Evolutionary conservation across 2,888 invertebrate species (phyloP), one percentile per base, ranked within the genome.

Genomic region (Microctonus aethiopoides): DNA sequence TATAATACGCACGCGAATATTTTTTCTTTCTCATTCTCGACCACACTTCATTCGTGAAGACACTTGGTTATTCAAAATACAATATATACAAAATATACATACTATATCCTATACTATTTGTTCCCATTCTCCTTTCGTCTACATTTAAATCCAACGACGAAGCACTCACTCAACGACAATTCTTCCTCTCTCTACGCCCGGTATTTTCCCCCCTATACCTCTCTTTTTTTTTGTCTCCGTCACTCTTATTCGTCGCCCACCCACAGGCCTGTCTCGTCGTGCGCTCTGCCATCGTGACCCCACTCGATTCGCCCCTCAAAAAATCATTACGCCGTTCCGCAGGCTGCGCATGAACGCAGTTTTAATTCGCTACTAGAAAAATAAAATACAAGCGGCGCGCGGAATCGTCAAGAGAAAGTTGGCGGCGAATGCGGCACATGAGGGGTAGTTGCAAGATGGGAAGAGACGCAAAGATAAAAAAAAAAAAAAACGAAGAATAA

Each of bases 241-340:
- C 75, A 71, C 75, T 77, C 75, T 73, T 74, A 68, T 74, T 75
- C 51, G 72, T 75, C 54, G 70, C 76, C 75, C 74, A 75, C 73
- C 89, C 88, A 88, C 59, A 24, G 29, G 51, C 61, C 56, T 66
- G 59, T 70, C 29, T 61, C 62, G 34, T 36, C 60, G 88, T 88
- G 88, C 74, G 72, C 72, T 74, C 72, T 73, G 67, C 72, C 88
- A 88, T 89, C 88, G 89, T 89, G 89, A 90, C 90, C 90, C 90
- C 90, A 90, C 90, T 91, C 90, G 91, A 92, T 92, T 92, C 92
- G 91, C 91, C 92, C 92, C 92, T 86, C 92, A 92, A 93, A 93
- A 93, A 93, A 93, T 93, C 92, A 93, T 93, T 93, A 93, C 92
- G 92, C 92, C 89, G 76, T 89, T 89, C 89, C 87, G 91, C 90